These are phyloP conservation scores for Hydrophis major DNA, from an alignment of 2,797 vertebrate species.

Conservation along the genomic window DNA sequence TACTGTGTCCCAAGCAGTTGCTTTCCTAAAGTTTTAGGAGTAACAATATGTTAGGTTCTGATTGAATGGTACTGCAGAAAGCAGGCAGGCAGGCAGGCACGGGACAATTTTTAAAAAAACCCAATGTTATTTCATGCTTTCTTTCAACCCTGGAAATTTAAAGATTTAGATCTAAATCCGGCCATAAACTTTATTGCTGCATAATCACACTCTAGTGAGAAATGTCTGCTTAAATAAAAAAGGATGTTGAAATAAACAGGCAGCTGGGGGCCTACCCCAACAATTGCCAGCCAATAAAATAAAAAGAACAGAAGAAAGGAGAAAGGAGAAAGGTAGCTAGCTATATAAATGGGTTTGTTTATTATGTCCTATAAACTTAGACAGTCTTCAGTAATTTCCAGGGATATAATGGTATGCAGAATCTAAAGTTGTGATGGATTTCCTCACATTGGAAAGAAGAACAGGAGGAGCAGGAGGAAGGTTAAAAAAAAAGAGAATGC, in stretches of 20 bases:
- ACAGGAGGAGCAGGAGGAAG: constrained; percentile 8
- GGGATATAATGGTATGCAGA: constrained; percentile 57
- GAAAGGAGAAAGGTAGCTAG: background rate
- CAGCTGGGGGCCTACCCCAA: constrained; percentile 74
- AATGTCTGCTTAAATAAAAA: constrained; percentile 74
- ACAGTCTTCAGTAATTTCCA: constrained; percentile 62
- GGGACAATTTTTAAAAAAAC: constrained; percentile 50
- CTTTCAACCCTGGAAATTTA: constrained; percentile 77
- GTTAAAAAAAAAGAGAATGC: background rate
- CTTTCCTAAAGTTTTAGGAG: constrained; percentile 20
- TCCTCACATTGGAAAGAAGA: constrained; percentile 14
- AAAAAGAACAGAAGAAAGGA: background rate
- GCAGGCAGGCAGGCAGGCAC: constrained; percentile 38
- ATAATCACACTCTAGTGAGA: constrained; percentile 79
- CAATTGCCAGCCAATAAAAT: constrained; percentile 59
- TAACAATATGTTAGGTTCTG: constrained; percentile 46
- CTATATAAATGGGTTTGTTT: constrained; percentile 56
- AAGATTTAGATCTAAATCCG: constrained; percentile 79
- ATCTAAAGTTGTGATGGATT: constrained; percentile 61
- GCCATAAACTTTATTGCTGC: constrained; percentile 83
- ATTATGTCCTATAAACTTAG: constrained; percentile 59
- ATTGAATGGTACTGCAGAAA: constrained; percentile 32
- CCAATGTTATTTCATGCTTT: constrained; percentile 65
- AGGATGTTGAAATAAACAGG: constrained; percentile 70
- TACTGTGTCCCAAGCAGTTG: constrained; percentile 11